Percentiles rank a stretch among this genome's conserved stretches.
Conservation (phyloP, 1,140 invertebrate species). For the Asobara japonica region DNA sequence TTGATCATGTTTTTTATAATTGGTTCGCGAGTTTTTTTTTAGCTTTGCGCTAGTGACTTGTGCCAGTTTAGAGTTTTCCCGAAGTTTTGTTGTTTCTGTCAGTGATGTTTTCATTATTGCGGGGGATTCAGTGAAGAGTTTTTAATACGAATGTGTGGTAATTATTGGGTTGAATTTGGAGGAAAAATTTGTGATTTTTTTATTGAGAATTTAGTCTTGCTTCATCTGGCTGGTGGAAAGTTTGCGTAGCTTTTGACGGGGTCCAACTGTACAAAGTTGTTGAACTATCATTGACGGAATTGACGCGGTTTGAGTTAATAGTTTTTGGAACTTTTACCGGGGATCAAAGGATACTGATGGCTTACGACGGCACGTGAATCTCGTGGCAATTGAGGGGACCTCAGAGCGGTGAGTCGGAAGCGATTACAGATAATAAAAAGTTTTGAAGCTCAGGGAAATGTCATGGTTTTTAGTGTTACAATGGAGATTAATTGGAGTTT, state of each 20-base stretch:
- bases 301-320: background rate
- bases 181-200: background rate
- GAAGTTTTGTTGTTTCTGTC: too few species aligned
- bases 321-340: background rate
- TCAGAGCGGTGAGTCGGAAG: background rate
- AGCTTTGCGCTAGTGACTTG: background rate
- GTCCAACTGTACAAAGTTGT: background rate
- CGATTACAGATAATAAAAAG: background rate
- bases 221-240: background rate
- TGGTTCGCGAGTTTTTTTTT: background rate
- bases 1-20: background rate
- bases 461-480: background rate
- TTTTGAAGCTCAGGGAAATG: background rate
- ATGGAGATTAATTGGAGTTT: background rate
- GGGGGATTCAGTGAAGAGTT: background rate
- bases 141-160: background rate
- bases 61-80: background rate
- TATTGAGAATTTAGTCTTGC: background rate
- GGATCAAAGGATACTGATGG: constrained; percentile 26
- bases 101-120: background rate
- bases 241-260: background rate
- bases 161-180: background rate
- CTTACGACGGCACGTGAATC: constrained; percentile 32
- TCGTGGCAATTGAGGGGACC: constrained; percentile 17
- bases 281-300: background rate